Percentiles rank a stretch among this genome's conserved stretches.
Evolutionary conservation across 2,888 invertebrate species (phyloP).

Genomic region (Aleiodes leptofemur): DNA sequence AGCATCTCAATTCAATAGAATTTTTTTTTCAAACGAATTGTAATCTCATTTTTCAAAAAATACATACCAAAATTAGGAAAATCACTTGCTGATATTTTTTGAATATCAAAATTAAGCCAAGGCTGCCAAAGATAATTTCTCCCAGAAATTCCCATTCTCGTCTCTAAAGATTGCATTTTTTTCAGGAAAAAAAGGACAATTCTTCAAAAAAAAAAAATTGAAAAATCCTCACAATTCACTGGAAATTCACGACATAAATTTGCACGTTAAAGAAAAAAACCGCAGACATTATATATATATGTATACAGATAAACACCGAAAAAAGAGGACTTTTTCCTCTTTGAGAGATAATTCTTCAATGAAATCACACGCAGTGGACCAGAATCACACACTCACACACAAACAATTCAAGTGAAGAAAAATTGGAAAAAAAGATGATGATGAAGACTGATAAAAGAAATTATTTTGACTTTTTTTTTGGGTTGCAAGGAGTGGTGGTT

Average conservation of each 20-base stretch:
- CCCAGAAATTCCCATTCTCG: constrained; percentile 65
- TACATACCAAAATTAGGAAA: constrained; percentile 63
- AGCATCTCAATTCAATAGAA: neutral
- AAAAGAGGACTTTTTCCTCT: constrained; percentile 24
- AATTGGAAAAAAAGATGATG: neutral
- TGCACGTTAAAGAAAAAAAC: constrained; percentile 5
- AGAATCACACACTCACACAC: no score
- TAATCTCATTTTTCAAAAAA: neutral
- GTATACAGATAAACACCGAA: neutral
- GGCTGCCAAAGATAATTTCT: constrained; percentile 70
- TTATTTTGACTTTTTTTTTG: neutral
- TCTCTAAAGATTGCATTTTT: constrained; percentile 47
- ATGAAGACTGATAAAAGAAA: constrained; percentile 11
- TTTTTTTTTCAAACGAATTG: constrained; percentile 35
- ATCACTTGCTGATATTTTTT: constrained; percentile 30
- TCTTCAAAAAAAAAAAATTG: neutral
- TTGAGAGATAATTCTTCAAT: no score
- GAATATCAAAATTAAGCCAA: constrained; percentile 65
- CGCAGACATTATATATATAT: constrained; percentile 42
- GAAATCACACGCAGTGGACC: no score
- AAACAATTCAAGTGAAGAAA: no score
- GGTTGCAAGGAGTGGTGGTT: constrained; percentile 57
- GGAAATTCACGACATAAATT: neutral
- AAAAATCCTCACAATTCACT: neutral
- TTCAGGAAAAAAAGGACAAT: neutral